phyloP scores from a whole-genome alignment of 1,140 invertebrate genomes.

The Paraescarpia echinospica region DNA sequence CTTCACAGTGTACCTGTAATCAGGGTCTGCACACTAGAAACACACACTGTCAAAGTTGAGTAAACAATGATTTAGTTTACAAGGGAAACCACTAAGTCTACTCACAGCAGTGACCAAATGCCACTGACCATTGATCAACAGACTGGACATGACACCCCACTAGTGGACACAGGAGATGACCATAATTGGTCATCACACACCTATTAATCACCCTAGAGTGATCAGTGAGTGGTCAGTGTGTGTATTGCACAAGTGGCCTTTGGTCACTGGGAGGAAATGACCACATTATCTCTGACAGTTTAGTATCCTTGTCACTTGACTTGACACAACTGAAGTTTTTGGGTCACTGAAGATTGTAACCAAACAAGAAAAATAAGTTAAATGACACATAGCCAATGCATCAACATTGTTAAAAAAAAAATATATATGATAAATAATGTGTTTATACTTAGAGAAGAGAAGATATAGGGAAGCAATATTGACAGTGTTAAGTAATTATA shows the following conservation, averaged over 20 bases:
- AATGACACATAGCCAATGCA: no score
- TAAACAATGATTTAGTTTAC: not conserved
- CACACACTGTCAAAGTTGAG: not conserved
- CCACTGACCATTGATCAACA: not conserved
- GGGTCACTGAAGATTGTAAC: no score
- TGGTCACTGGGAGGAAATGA: not conserved
- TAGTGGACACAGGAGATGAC: not conserved
- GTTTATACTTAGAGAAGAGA: no score
- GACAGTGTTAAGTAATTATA: no score
- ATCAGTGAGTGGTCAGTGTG: not conserved
- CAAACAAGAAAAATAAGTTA: no score
- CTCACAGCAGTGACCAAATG: not conserved
- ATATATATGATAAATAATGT: no score
- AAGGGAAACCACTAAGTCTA: not conserved
- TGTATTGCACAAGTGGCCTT: not conserved
- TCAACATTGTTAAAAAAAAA: no score
- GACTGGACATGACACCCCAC: not conserved
- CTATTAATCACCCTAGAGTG: not conserved
- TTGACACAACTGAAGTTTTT: no score
- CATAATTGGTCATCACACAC: not conserved
- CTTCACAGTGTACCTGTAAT: no score
- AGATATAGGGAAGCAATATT: no score
- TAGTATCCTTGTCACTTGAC: not conserved
- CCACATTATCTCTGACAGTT: not conserved
- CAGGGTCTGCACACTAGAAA: no score